These are phyloP conservation scores for Pogona vitticeps DNA, from an alignment of 2,113 vertebrate species.

Conservation along the genomic window DNA sequence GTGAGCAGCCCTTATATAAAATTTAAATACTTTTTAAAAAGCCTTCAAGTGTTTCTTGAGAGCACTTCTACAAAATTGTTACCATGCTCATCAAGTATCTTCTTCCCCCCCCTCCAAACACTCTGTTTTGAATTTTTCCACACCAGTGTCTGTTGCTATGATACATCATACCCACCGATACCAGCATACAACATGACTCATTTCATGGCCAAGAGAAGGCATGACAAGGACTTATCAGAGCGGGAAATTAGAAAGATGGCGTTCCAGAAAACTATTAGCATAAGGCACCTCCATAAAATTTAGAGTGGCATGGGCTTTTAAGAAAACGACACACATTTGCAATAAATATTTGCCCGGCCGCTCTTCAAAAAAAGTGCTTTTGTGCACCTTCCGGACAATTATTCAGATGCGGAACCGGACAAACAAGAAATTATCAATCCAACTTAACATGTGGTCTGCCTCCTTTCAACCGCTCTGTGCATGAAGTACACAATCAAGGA, in stretches of 20 bases:
- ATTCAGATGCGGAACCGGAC: neutral
- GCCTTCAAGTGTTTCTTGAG: constrained; percentile 1
- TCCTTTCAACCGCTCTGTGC: neutral
- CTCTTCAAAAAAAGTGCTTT: constrained; percentile 2
- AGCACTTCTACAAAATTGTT: neutral
- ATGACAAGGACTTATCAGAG: constrained; percentile 59
- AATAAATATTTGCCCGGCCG: constrained; percentile 2
- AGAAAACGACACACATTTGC: constrained; percentile 38
- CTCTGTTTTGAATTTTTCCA: constrained; percentile 29
- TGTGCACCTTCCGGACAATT: neutral
- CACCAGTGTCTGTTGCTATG: constrained; percentile 13
- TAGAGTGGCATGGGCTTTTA: constrained; percentile 41
- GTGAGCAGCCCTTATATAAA: neutral
- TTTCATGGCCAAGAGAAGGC: constrained; percentile 65
- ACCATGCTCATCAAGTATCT: constrained; percentile 16
- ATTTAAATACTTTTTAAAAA: neutral
- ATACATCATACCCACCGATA: constrained; percentile 17
- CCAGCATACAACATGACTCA: constrained; percentile 50
- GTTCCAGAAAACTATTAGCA: constrained; percentile 50
- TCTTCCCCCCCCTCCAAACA: neutral
- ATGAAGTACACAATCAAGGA: neutral
- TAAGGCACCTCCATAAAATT: constrained; percentile 49
- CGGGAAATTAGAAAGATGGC: constrained; percentile 64
- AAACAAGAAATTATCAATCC: neutral
- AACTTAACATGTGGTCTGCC: neutral